Conservation (phyloP, 2,113 vertebrate species). For the Phaethon lepturus region DNA sequence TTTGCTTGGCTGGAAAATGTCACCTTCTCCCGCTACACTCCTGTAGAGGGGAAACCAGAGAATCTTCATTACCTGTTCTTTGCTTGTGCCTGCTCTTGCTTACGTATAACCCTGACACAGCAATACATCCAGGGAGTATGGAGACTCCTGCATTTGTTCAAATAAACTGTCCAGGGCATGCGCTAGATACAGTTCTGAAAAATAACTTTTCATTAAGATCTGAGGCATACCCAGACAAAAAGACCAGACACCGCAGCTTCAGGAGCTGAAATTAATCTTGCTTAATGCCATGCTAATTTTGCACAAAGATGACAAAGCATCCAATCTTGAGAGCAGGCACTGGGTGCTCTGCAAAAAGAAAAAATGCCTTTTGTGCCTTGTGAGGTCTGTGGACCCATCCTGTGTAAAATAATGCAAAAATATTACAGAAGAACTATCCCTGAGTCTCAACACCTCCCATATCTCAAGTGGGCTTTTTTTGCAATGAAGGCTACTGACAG, state of each 20-base stretch:
- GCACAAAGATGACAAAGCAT: neutral
- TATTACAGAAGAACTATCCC: neutral
- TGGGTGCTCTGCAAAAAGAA: neutral
- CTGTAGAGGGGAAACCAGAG: neutral
- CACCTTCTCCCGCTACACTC: neutral
- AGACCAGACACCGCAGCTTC: neutral
- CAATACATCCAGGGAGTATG: neutral
- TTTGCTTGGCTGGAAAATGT: neutral
- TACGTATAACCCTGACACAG: neutral
- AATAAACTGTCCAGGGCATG: neutral
- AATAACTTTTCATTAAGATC: neutral
- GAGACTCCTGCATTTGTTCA: neutral
- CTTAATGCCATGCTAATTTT: slow-evolving; percentile 1
- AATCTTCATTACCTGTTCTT: neutral
- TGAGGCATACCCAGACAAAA: neutral
- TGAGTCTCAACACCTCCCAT: neutral
- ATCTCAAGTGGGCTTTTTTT: neutral
- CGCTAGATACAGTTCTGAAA: neutral
- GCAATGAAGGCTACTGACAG: neutral
- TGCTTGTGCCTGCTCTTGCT: neutral
- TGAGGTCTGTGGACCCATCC: neutral
- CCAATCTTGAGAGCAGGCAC: neutral
- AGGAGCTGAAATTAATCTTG: slow-evolving; percentile 16
- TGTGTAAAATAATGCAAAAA: neutral
- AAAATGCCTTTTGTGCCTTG: neutral